phyloP scores from a whole-genome alignment of 2,113 vertebrate genomes.

The Uria aalge region DNA sequence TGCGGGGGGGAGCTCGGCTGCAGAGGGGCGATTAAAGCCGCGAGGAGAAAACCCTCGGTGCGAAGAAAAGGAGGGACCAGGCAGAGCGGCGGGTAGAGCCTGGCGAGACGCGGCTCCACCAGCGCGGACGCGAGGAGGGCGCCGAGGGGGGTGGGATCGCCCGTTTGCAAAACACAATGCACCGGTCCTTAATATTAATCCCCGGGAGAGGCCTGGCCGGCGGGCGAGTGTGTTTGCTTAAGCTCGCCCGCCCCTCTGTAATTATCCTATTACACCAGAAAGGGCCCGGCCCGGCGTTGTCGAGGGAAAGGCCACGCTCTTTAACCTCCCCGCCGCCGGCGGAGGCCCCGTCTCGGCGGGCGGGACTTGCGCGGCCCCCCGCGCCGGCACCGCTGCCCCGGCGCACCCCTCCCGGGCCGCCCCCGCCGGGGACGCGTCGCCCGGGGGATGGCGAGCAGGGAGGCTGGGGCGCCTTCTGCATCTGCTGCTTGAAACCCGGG shows the following conservation, averaged over 20 bases:
- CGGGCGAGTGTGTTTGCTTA: constrained; percentile 12
- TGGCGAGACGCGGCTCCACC: neutral
- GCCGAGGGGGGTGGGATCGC: neutral
- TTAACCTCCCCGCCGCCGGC: neutral
- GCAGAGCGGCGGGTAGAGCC: neutral
- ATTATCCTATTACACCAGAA: neutral
- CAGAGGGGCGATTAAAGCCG: neutral
- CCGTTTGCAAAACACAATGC: neutral
- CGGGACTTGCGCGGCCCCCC: neutral
- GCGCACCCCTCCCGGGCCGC: neutral
- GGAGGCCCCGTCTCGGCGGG: neutral
- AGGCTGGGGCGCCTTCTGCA: neutral
- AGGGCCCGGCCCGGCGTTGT: neutral
- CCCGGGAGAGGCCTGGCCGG: neutral
- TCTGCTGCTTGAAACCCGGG: neutral
- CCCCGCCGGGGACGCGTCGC: neutral
- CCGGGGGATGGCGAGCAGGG: neutral
- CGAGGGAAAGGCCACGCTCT: neutral
- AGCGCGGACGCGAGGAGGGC: neutral
- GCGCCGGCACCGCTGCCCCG: neutral
- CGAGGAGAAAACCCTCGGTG: neutral
- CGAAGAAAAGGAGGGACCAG: neutral
- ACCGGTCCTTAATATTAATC: neutral
- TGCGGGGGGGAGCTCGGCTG: neutral
- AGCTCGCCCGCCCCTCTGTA: neutral